Base-by-base conservation (phyloP, 2,113 vertebrate species). In the Paratilapia polleni region DNA sequence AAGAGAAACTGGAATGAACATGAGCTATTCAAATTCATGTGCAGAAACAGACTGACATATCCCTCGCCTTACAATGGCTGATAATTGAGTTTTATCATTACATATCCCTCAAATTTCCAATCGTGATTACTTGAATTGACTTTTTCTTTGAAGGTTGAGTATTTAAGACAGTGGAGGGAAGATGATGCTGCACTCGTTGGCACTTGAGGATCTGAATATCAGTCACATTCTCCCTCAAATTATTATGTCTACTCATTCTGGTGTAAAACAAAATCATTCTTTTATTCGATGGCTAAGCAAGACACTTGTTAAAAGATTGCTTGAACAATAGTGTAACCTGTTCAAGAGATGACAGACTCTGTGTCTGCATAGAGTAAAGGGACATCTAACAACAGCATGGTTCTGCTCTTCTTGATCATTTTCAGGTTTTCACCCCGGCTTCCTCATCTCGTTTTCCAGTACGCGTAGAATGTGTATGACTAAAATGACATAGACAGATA, bases 401-500 rank as follows among this genome's bases (percentile, higher is more conserved):
- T 83, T 83, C 81, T 84, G 85, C 66, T 82, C 77, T 78, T 85
- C 75, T 87, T 64, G 26, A 74, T 54, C 66, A 82, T 84, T 77
- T 49, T 84, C 81, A 77, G 62, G 61, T 79, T 81, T 75, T 86
- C 26, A 74, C 76, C 64, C 82, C 80, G 75, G 83, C 91, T 90
- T 82, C 78, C 77, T 85, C 62, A n/a, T 73, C 36, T 88, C 43
- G 14, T 56, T 82, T 87, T 78, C 88, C 68, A 87, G 36, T 78
- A 80, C 84, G 78, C 38, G 63, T 63, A 82, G 84, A 83, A 92
- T 91, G 89, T 81, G 85, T 92, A 91, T 93, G 91, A 92, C 94
- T 94, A 96, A 90, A 96, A 96, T 89, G 96, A 96, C 92, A 96
- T 95, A 81, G 96, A 96, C 93, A 96, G 88, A 84, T 96, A 96